Conservation (phyloP, 2,888 invertebrate species). For the Oscheius sp. region DNA sequence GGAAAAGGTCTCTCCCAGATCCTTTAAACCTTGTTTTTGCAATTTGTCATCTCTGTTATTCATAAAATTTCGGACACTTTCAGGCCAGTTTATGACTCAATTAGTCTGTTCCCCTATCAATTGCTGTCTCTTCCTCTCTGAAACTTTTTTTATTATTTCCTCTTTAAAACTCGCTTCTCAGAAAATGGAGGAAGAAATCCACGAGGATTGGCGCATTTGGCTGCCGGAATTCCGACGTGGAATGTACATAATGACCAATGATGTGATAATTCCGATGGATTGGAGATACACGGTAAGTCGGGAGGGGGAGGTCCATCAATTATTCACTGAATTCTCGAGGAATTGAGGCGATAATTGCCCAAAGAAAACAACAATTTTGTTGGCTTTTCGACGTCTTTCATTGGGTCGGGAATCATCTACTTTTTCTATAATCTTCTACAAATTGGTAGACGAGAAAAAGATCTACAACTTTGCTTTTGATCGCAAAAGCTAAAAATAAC, state of each 20-base stretch:
- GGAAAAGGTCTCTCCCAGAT: not conserved
- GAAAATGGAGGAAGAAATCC: not conserved
- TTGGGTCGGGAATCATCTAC: too few species aligned
- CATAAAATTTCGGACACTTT: not conserved
- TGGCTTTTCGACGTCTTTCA: too few species aligned
- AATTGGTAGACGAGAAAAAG: too few species aligned
- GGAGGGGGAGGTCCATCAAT: not conserved
- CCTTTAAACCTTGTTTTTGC: not conserved
- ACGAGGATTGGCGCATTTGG: not conserved
- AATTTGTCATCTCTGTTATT: constrained; percentile 49
- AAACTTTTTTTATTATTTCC: not conserved
- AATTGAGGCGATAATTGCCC: too few species aligned
- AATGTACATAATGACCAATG: constrained; percentile 36
- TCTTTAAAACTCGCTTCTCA: not conserved
- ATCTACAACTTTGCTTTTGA: too few species aligned
- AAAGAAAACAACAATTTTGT: too few species aligned
- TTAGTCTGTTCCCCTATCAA: not conserved
- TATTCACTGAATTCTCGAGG: not conserved
- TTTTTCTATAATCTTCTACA: too few species aligned
- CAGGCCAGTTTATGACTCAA: too few species aligned
- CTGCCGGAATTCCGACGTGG: constrained; percentile 21
- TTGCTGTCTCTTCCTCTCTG: not conserved
- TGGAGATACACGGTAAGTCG: constrained; percentile 46
- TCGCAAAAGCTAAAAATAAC: too few species aligned
- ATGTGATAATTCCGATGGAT: constrained; percentile 36